Evolutionary conservation across 2,888 invertebrate species (phyloP).

Genomic region (Ormyrus pomaceus): DNA sequence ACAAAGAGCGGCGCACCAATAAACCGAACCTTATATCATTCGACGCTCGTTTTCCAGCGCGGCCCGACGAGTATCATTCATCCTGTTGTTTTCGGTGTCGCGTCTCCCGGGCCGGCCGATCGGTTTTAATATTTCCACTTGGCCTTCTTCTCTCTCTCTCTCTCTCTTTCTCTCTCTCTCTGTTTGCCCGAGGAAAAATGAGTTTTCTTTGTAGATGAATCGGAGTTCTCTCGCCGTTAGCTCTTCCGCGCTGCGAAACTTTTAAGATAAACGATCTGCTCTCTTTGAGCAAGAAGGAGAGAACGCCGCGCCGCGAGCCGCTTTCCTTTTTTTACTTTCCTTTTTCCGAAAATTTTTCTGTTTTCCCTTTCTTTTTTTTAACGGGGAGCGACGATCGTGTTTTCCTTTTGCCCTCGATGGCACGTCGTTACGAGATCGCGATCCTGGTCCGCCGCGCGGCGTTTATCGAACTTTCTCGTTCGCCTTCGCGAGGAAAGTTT

Average conservation of each 20-base stretch:
- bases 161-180: neutral
- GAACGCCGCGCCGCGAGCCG: neutral
- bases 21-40: no score
- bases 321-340: neutral
- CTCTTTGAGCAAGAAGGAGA: no score
- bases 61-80: no score
- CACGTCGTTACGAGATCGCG: no score
- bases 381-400: no score
- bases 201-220: constrained; percentile 46
- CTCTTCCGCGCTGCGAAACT: constrained; percentile 17
- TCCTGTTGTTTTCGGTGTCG: neutral
- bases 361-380: neutral
- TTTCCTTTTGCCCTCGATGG: no score
- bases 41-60: no score
- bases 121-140: constrained; percentile 33
- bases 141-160: neutral
- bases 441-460: no score
- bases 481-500: no score
- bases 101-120: neutral
- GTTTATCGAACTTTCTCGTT: no score
- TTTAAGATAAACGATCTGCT: constrained; percentile 40
- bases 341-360: neutral
- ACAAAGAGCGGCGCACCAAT: no score
- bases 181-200: constrained; percentile 41
- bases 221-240: neutral